Evolutionary conservation across 2,113 vertebrate genomes (phyloP), one percentile per base, ranked within the genome.

Genomic region (Paratilapia polleni): DNA sequence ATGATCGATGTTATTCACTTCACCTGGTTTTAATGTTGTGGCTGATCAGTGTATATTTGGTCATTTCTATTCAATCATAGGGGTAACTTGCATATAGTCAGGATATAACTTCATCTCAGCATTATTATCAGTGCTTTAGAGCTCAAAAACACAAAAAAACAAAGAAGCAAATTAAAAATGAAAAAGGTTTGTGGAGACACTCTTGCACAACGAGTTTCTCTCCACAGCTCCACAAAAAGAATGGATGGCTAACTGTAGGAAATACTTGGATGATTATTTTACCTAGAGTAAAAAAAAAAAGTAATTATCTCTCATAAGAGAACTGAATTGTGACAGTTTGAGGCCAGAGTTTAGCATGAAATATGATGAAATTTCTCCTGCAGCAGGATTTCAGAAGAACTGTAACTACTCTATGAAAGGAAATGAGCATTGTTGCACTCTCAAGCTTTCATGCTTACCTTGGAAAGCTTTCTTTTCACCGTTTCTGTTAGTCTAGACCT

Each of bases 71-170:
- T 70, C 14, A 12, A 20, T 49, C 22, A 28, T 11, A 70, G 24
- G 49, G 2, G 22, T 0, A 49, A 1, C 24, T 12, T 5, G n/a
- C 4, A 8, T 8, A 2, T 4, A 1, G 66, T 70, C 17, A 49
- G 43, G 17, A 20, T 28, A 52, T 0, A 49, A 31, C 41, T 49
- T 4, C 24, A 64, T 36, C 34, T 64, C 62, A 19, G 41, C 15
- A 49, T 28, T 22, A 49, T 68, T 49, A 49, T 28, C 41, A 14
- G 41, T 28, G 41, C 47, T 70, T 12, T 43, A 49, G 64, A 17
- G 64, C 0, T 41, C 41, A 68, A 28, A 70, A n/a, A n/a, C n/a
- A 12, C 4, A 43, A 5, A 49, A 54, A 19, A 20, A 15, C 3
- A 47, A 47, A 20, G 22, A 47, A 68, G 43, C 0, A 11, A 10